Conservation (phyloP, 2,888 invertebrate species). For the Abrostola triplasia region DNA sequence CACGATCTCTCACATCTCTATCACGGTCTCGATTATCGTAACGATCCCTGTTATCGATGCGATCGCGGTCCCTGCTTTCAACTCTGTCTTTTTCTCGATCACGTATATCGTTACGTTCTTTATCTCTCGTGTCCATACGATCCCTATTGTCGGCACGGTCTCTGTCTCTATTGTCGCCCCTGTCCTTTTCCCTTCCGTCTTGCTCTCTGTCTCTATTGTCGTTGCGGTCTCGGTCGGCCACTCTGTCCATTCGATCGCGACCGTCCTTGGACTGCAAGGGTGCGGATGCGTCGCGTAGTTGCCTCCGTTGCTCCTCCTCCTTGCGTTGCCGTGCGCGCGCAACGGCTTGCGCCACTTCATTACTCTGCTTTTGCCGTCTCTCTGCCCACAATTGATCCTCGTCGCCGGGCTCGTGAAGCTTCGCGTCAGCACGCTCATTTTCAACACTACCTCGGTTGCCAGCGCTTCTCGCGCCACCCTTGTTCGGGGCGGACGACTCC, state of each 20-base stretch:
- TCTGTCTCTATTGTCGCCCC: conserved; percentile 67
- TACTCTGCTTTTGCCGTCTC: conserved; percentile 90
- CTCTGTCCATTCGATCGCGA: conserved; percentile 66
- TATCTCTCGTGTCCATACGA: conserved; percentile 77
- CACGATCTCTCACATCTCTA: conserved; percentile 63
- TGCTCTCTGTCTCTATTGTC: conserved; percentile 76
- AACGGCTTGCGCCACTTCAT: conserved; percentile 93
- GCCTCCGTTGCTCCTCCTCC: conserved; percentile 95
- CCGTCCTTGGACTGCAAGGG: conserved; percentile 68
- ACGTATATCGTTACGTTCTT: conserved; percentile 63
- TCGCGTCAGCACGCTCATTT: conserved; percentile 77
- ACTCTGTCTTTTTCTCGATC: conserved; percentile 60
- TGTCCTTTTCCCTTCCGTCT: conserved; percentile 66
- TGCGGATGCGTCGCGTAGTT: conserved; percentile 77
- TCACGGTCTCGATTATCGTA: conserved; percentile 58
- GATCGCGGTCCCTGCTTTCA: conserved; percentile 64
- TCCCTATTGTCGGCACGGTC: conserved; percentile 65
- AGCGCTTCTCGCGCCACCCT: conserved; percentile 72
- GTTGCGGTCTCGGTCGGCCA: conserved; percentile 70
- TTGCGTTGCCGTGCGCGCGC: conserved; percentile 95
- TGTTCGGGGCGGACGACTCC: conserved; percentile 87
- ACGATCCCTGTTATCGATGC: conserved; percentile 80
- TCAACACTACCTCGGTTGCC: conserved; percentile 74
- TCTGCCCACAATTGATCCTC: conserved; percentile 91
- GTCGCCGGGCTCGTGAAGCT: conserved; percentile 78